A percentile compares a stretch with the other conserved stretches of the same genome.
Conservation (phyloP, 2,888 invertebrate genomes). For the Galeopsomyia nigrocyanea region DNA sequence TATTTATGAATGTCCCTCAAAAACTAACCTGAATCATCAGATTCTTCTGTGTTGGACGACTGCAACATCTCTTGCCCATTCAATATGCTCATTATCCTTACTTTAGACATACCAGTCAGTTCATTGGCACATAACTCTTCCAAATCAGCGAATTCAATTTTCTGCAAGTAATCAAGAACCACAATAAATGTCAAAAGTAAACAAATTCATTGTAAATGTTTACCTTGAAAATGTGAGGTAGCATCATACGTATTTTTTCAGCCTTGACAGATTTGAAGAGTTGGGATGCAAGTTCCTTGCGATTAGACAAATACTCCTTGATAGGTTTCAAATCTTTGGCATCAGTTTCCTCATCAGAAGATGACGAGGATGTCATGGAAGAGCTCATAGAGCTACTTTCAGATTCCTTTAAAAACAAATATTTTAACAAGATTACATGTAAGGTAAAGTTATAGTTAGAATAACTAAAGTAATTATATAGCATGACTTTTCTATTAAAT, state of each 20-base stretch:
- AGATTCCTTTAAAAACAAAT: conserved; percentile 47
- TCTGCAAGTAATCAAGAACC: conserved; percentile 51
- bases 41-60: conserved; percentile 65
- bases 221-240: conserved; percentile 65
- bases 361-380: conserved; percentile 69
- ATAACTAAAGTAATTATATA: too few relatives aligned
- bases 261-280: conserved; percentile 65
- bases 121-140: conserved; percentile 65
- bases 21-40: conserved; percentile 62
- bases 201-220: not conserved
- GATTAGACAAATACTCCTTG: conserved; percentile 62
- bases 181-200: too few relatives aligned
- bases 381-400: conserved; percentile 49
- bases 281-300: conserved; percentile 62
- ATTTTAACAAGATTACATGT: not conserved
- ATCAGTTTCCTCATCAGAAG: conserved; percentile 63
- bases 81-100: conserved; percentile 61
- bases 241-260: conserved; percentile 66
- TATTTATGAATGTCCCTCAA: conserved; percentile 2
- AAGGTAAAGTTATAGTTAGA: too few relatives aligned
- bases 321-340: conserved; percentile 63
- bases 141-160: conserved; percentile 61
- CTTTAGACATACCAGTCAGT: conserved; percentile 65
- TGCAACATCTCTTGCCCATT: conserved; percentile 63
- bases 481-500: too few relatives aligned